Percentiles rank a stretch among this genome's conserved stretches.
phyloP scores from a whole-genome alignment of 2,888 invertebrate genomes.

The Malthinus flaveolus region DNA sequence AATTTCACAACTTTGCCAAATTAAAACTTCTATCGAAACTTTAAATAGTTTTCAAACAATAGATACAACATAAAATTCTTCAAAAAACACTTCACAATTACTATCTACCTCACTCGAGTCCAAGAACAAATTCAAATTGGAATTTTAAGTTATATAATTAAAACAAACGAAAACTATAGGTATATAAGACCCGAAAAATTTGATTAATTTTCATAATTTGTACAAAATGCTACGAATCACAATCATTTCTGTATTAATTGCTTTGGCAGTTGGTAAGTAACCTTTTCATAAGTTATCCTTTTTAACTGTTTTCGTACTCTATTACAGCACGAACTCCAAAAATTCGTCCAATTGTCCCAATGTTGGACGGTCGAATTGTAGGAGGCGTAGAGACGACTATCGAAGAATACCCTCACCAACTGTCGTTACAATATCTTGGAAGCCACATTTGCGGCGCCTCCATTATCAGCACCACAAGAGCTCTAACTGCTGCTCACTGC shows the following conservation, averaged over 20 bases:
- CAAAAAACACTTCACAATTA: no score
- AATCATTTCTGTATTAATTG: background rate
- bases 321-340: background rate
- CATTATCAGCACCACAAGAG: background rate
- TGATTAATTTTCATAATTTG: no score
- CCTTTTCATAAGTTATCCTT: background rate
- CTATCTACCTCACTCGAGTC: no score
- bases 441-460: constrained; percentile 8
- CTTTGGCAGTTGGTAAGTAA: constrained; percentile 2
- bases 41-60: no score
- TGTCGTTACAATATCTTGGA: constrained; percentile 4
- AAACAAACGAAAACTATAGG: no score
- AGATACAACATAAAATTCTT: no score
- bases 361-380: constrained; percentile 1
- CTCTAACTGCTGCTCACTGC: constrained; percentile 14
- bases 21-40: no score
- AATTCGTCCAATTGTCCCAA: background rate
- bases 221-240: background rate
- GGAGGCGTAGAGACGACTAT: constrained; percentile 8
- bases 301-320: no score
- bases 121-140: no score
- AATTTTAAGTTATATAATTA: no score
- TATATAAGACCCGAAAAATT: no score
- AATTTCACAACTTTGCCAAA: no score
- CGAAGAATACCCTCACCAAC: constrained; percentile 8